Evolutionary conservation across 2,888 invertebrate genomes (phyloP), one percentile per base, ranked within the genome.

Genomic region (Latheticus oryzae): DNA sequence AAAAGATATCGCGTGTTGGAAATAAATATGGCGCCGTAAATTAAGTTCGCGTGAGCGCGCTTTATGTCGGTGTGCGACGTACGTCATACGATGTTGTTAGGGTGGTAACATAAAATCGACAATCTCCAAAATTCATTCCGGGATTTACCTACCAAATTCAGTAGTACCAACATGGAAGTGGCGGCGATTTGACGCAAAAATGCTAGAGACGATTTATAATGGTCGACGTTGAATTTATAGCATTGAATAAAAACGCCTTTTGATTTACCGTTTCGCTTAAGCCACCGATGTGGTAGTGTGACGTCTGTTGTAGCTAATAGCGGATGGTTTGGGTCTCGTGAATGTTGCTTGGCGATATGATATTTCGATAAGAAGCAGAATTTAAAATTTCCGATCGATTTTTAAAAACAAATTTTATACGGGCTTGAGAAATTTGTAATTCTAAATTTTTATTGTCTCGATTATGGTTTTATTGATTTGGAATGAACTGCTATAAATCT

Each of bases 11-110:
- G 78, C 78, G 78, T 78, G 76, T 73, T 73, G 69, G 76, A 76
- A 76, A 75, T 77, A 78, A 78, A 78, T 78, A 78, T 78, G 78
- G 78, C 78, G 77, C 70, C 74, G 76, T 78, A 77, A 78, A 78
- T 77, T 78, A 77, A 73, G 76, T 73, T 78, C 71, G 78, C 78
- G 78, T 78, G 78, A 77, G 76, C 74, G 73, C 70, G 76, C 77
- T 77, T 77, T 76, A 75, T 72, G 70, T 70, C 66, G 66, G 69
- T 66, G 69, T n/a, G n/a, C 69, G 74, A 75, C 75, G 73, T 75
- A 74, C 75, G 75, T 75, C 75, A 75, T 71, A 73, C 61, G 60
- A 63, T 30, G 50, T 17, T 28, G 45, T 7, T 21, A 15, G 47
- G 35, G 45, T 45, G 24, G 15, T 7, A 9, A 38, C 42, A 16